A percentile compares a stretch with the other conserved stretches of the same genome.
phyloP scores from a whole-genome alignment of 2,797 vertebrate species.

The Cheirogaleus major region DNA sequence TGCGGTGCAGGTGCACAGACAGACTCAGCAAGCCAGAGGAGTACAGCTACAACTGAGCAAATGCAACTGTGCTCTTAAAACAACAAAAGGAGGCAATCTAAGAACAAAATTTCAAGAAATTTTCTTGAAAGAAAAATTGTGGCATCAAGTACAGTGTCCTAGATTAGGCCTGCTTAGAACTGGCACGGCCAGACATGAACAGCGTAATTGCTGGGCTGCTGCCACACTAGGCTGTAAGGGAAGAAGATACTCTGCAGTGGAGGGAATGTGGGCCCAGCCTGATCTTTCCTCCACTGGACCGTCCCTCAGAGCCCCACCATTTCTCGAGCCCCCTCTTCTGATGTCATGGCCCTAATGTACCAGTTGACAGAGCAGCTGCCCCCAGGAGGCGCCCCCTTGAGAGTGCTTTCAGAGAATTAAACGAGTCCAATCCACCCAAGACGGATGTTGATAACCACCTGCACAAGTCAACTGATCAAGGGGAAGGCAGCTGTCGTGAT shows the following conservation, averaged over 20 bases:
- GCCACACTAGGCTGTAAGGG: neutral
- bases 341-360: neutral
- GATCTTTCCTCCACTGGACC: no score
- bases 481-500: neutral
- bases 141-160: neutral
- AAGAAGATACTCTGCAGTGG: neutral
- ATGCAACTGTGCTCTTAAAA: neutral
- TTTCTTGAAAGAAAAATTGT: neutral
- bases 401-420: neutral
- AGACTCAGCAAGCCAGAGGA: neutral
- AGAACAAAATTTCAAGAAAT: neutral
- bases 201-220: neutral
- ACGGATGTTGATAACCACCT: neutral
- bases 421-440: neutral
- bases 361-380: neutral
- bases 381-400: neutral
- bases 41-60: neutral
- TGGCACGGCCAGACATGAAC: neutral
- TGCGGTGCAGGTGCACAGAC: rapidly evolving
- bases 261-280: no score
- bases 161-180: neutral
- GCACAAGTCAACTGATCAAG: neutral
- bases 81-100: neutral
- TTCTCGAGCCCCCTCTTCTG: neutral
- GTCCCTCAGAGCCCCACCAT: no score